phyloP scores from a whole-genome alignment of 1,140 invertebrate species.

The Protaetia brevitarsis region DNA sequence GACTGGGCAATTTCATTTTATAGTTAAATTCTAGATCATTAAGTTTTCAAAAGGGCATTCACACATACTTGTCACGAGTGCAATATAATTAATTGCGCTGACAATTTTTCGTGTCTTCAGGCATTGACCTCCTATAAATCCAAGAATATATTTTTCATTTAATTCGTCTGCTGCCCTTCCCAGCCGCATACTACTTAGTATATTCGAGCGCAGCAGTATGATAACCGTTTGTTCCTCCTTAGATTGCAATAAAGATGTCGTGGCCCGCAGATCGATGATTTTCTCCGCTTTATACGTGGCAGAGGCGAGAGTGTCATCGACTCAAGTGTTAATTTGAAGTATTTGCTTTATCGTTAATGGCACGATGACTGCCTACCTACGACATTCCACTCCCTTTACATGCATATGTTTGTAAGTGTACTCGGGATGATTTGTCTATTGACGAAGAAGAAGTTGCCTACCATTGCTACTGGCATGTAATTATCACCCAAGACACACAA shows the following conservation, averaged over 20 bases:
- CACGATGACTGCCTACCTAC: background rate
- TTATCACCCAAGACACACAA: too few relatives aligned
- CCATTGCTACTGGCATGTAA: too few relatives aligned
- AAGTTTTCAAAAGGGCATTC: background rate
- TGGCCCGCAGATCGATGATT: background rate
- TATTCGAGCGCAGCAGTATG: background rate
- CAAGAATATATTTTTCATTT: background rate
- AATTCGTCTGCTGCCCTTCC: background rate
- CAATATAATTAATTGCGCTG: background rate
- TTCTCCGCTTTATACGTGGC: background rate
- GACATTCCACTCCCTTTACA: too few relatives aligned
- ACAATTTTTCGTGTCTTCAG: background rate
- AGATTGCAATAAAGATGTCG: background rate
- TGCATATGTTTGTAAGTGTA: background rate
- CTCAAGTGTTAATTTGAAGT: constrained; percentile 8
- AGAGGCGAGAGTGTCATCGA: background rate
- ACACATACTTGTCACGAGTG: background rate
- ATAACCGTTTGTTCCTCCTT: background rate
- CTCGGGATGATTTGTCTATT: background rate
- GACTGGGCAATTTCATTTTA: background rate
- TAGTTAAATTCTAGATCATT: background rate
- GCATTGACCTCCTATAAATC: background rate
- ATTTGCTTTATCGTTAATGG: constrained; percentile 6
- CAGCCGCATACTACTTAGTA: background rate
- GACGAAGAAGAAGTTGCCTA: background rate